phyloP scores from a whole-genome alignment of 2,888 invertebrate genomes.

The Andrena hattorfiana region DNA sequence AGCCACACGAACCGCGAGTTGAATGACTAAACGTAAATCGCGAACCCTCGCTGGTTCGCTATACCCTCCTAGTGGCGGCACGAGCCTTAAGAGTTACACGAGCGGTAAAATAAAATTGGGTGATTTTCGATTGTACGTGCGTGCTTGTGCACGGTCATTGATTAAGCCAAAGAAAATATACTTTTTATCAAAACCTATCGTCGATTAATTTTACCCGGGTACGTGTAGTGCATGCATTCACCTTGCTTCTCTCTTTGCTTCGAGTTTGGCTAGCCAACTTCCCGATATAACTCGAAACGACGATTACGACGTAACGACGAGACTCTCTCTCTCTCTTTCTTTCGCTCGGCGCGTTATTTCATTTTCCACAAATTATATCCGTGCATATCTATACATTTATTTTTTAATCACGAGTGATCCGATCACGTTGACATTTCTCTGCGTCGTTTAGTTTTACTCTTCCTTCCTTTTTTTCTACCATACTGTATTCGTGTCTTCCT shows the following conservation, averaged over 20 bases:
- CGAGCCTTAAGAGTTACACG: not conserved
- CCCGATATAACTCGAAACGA: not conserved
- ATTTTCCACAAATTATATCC: not conserved
- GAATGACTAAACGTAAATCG: constrained; percentile 2
- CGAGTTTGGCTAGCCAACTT: not conserved
- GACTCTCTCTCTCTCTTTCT: too few relatives aligned
- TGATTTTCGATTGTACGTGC: constrained; percentile 16
- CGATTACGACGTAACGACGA: too few relatives aligned
- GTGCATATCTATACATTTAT: not conserved
- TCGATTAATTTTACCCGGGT: not conserved
- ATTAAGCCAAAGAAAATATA: constrained; percentile 26
- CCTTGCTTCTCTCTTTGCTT: too few relatives aligned
- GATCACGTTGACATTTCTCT: too few relatives aligned
- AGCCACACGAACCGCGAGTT: constrained; percentile 6
- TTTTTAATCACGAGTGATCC: too few relatives aligned
- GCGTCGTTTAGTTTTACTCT: too few relatives aligned
- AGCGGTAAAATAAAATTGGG: constrained; percentile 1
- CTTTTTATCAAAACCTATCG: constrained; percentile 12
- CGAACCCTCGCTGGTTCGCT: too few relatives aligned
- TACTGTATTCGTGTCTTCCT: too few relatives aligned
- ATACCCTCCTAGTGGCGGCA: too few relatives aligned
- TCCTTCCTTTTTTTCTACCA: too few relatives aligned
- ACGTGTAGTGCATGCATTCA: too few relatives aligned
- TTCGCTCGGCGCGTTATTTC: not conserved
- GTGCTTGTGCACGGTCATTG: not conserved